phyloP scores from a whole-genome alignment of 2,113 vertebrate species.

The Paraplagusia blochii region DNA sequence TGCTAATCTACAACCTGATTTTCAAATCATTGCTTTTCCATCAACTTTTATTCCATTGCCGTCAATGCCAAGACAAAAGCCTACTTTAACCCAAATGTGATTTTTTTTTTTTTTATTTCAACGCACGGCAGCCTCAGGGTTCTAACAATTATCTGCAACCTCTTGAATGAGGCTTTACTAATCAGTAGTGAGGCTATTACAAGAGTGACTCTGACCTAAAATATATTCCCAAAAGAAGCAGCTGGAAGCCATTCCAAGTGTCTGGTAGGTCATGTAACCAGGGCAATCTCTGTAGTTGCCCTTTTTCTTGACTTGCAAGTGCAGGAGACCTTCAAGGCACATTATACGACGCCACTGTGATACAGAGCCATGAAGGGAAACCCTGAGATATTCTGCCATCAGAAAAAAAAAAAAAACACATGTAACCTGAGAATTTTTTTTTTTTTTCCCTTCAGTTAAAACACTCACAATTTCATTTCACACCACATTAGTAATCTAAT shows the following conservation, averaged over 20 bases:
- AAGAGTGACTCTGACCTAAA: slow-evolving; percentile 52
- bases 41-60: no score
- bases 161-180: slow-evolving; percentile 56
- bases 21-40: neutral
- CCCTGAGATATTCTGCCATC: slow-evolving; percentile 46
- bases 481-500: slow-evolving; percentile 71
- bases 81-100: neutral
- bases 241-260: slow-evolving; percentile 63
- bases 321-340: slow-evolving; percentile 59
- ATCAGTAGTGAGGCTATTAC: slow-evolving; percentile 61
- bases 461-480: slow-evolving; percentile 59
- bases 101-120: no score
- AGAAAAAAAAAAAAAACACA: slow-evolving; percentile 19
- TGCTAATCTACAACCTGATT: neutral
- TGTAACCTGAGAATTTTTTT: slow-evolving; percentile 34
- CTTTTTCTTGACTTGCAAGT: slow-evolving; percentile 41
- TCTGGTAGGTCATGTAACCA: slow-evolving; percentile 34
- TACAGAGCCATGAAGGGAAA: slow-evolving; percentile 38
- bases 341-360: slow-evolving; percentile 40
- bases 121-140: slow-evolving; percentile 30
- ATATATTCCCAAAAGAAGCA: slow-evolving; percentile 59
- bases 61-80: slow-evolving; percentile 16
- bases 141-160: slow-evolving; percentile 62
- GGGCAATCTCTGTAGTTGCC: slow-evolving; percentile 54
- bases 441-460: neutral